Percentiles rank a stretch among this genome's conserved stretches.
These are phyloP conservation scores for Augochlorella aurata DNA, from an alignment of 2,888 invertebrate genomes.

Conservation along the genomic window DNA sequence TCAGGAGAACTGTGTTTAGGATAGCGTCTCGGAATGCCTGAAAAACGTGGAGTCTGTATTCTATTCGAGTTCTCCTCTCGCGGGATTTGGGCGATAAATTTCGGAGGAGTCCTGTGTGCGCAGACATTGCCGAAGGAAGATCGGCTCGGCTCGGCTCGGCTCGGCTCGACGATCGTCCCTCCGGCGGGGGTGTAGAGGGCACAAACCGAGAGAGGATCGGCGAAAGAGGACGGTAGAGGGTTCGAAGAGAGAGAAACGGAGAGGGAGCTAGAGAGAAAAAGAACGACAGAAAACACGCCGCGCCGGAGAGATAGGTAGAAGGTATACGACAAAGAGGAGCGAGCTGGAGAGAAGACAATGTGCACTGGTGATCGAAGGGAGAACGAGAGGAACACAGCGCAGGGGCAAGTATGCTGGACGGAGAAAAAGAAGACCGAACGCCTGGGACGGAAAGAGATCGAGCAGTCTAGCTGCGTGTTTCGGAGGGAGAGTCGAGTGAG, in stretches of 20 bases:
- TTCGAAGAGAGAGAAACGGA: neutral
- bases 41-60: too few relatives aligned
- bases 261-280: constrained; percentile 25
- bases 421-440: constrained; percentile 20
- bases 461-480: constrained; percentile 22
- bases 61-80: neutral
- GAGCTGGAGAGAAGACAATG: constrained; percentile 21
- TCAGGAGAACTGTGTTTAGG: too few relatives aligned
- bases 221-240: constrained; percentile 6
- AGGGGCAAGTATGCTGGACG: constrained; percentile 12
- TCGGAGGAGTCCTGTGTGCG: constrained; percentile 24
- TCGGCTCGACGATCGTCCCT: constrained; percentile 29
- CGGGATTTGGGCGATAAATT: constrained; percentile 46
- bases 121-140: constrained; percentile 29
- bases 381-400: constrained; percentile 19
- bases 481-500: constrained; percentile 42
- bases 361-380: neutral
- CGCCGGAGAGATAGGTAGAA: constrained; percentile 19
- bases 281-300: constrained; percentile 28
- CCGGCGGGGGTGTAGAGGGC: constrained; percentile 48
- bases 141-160: constrained; percentile 16
- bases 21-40: too few relatives aligned
- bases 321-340: constrained; percentile 34
- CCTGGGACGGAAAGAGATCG: constrained; percentile 37
- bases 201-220: constrained; percentile 17